These are phyloP conservation scores for Antheraea yamamai DNA, from an alignment of 2,888 invertebrate species.

Conservation along the genomic window DNA sequence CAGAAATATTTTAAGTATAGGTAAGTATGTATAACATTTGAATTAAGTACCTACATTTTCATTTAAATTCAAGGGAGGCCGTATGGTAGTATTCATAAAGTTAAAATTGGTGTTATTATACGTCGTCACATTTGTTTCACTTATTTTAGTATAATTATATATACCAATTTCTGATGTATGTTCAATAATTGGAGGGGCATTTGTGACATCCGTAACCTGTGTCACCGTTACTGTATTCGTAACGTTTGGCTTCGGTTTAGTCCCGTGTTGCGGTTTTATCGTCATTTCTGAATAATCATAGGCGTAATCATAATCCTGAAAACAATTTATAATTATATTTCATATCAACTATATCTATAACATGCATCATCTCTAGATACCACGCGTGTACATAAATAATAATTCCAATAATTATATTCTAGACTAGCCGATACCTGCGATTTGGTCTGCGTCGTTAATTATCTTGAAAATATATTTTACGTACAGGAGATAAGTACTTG, in stretches of 20 bases:
- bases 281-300: constrained; percentile 89
- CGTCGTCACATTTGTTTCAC: not conserved
- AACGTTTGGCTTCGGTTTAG: constrained; percentile 66
- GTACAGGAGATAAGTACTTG: no score
- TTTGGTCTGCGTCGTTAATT: no score
- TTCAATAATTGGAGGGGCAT: constrained; percentile 22
- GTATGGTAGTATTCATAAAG: not conserved
- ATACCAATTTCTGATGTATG: constrained; percentile 19
- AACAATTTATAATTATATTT: constrained; percentile 33
- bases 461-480: no score
- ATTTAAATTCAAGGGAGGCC: not conserved
- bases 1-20: not conserved
- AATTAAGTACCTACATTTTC: not conserved
- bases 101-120: constrained; percentile 3
- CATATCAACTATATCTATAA: not conserved
- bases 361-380: not conserved
- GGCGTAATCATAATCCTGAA: constrained; percentile 87
- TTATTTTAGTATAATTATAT: not conserved
- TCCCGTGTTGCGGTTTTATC: constrained; percentile 82
- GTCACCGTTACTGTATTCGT: constrained; percentile 34
- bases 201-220: constrained; percentile 4
- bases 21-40: not conserved
- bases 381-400: not conserved
- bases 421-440: no score
- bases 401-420: not conserved